phyloP scores from a whole-genome alignment of 2,888 invertebrate species.

The Luperina nickerlii region DNA sequence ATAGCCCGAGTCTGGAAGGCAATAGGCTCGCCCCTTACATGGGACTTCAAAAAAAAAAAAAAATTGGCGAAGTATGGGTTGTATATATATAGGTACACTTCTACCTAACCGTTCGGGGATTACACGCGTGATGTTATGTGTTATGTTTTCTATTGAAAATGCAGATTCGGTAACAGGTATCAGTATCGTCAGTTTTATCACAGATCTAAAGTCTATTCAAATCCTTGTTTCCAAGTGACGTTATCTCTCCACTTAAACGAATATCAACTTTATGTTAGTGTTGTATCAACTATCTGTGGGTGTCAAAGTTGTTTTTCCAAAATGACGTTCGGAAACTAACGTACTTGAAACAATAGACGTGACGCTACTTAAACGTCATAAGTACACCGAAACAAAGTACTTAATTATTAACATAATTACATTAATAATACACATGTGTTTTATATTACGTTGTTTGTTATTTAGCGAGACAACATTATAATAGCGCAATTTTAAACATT shows the following conservation, averaged over 20 bases:
- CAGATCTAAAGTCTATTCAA: not conserved
- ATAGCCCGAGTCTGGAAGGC: too few species aligned
- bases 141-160: too few species aligned
- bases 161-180: not conserved
- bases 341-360: slow-evolving; percentile 9
- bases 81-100: too few species aligned
- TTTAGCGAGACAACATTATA: not conserved
- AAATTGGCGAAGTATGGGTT: too few species aligned
- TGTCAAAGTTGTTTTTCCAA: too few species aligned
- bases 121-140: too few species aligned
- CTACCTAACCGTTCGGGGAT: too few species aligned
- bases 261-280: too few species aligned
- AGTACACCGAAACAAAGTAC: not conserved
- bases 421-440: slow-evolving; percentile 13
- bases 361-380: not conserved
- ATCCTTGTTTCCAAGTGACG: not conserved
- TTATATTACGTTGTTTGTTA: not conserved
- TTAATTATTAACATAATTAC: not conserved
- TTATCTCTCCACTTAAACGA: not conserved
- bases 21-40: too few species aligned
- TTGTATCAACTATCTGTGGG: too few species aligned
- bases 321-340: not conserved
- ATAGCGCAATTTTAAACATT: not conserved
- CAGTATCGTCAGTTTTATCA: not conserved
- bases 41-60: too few species aligned